Evolutionary conservation across 2,113 vertebrate genomes (phyloP).

Genomic region (Anhinga anhinga): DNA sequence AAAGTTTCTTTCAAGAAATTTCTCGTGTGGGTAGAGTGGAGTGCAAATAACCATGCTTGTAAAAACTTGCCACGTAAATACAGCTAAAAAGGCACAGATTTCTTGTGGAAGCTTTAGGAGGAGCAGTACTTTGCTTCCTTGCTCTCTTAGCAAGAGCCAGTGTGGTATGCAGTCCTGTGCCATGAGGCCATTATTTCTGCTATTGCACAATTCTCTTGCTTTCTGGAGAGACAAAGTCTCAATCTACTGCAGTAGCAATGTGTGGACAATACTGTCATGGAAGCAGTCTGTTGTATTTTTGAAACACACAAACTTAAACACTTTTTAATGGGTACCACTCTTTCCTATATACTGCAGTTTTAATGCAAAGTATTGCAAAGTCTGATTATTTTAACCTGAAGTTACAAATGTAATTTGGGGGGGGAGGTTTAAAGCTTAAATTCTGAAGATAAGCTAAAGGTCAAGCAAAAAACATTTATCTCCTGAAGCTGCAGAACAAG

Average conservation of each 20-base stretch:
- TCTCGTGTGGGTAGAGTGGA: background rate
- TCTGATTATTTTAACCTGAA: background rate
- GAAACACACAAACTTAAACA: accelerated
- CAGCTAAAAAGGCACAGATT: background rate
- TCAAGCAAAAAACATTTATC: background rate
- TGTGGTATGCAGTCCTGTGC: background rate
- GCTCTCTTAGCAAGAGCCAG: background rate
- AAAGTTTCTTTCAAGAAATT: background rate
- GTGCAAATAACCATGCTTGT: background rate
- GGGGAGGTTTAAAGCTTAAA: background rate
- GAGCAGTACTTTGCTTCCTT: background rate
- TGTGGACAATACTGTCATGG: background rate
- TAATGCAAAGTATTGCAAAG: background rate
- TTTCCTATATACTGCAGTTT: background rate
- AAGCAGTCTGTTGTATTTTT: background rate
- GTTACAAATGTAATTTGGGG: background rate
- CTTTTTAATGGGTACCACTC: background rate
- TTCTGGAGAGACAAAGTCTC: background rate
- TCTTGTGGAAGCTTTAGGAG: background rate
- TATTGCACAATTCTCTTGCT: background rate
- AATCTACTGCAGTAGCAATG: background rate
- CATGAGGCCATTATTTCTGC: background rate
- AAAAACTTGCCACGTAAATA: background rate
- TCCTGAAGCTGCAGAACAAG: background rate
- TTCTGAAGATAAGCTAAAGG: background rate